A percentile compares a stretch with the other conserved stretches of the same genome.
Evolutionary conservation across 1,140 invertebrate genomes (phyloP).

Genomic region (Prorops nasuta): DNA sequence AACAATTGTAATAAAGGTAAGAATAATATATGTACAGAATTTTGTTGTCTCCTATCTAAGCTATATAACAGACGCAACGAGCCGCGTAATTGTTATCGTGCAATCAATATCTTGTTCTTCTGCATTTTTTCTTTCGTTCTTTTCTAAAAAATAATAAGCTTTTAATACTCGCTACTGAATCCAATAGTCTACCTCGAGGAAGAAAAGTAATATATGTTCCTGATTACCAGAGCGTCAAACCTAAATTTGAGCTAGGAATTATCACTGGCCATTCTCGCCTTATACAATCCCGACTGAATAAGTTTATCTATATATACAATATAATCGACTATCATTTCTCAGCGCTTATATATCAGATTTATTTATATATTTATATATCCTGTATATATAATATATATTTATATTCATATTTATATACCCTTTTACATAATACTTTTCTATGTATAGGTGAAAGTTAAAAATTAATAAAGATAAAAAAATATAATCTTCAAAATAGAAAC

Average conservation of each 20-base stretch:
- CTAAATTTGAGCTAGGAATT: too few species aligned
- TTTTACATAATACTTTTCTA: constrained; percentile 23
- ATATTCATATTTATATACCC: constrained; percentile 19
- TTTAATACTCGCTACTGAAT: too few species aligned
- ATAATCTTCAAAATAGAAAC: constrained; percentile 45
- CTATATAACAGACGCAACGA: constrained; percentile 24
- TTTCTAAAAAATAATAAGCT: too few species aligned
- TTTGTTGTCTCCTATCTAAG: constrained; percentile 33
- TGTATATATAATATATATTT: constrained; percentile 2
- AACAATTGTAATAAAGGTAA: too few species aligned
- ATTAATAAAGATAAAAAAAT: constrained; percentile 46
- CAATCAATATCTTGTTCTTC: too few species aligned
- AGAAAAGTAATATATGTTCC: too few species aligned
- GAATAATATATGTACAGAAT: constrained; percentile 30
- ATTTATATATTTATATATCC: neutral
- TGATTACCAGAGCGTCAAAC: too few species aligned
- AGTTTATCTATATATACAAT: neutral
- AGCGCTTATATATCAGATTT: neutral
- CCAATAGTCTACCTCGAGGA: too few species aligned
- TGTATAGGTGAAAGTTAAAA: constrained; percentile 37
- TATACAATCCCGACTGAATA: neutral
- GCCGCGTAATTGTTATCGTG: constrained; percentile 20
- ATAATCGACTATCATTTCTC: neutral
- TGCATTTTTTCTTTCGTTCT: too few species aligned
- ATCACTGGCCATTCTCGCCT: too few species aligned